A percentile compares a stretch with the other conserved stretches of the same genome.
Conservation (phyloP, 37 sponge, comb jelly and placozoan species). For the Chondrosia reniformis region DNA sequence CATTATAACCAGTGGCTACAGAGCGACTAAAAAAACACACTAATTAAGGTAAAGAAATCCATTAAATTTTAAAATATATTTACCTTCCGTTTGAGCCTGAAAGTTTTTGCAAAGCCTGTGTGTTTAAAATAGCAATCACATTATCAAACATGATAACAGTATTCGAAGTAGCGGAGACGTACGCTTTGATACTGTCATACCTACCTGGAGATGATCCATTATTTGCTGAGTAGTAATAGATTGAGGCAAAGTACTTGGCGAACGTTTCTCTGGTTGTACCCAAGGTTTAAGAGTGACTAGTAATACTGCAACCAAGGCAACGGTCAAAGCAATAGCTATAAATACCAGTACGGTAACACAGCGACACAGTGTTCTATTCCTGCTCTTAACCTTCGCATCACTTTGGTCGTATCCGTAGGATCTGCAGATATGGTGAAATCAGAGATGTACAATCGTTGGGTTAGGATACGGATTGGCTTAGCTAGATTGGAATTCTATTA, state of each 20-base stretch:
- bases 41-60: too few species aligned
- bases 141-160: too few species aligned
- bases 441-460: too few species aligned
- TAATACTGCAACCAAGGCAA: neutral
- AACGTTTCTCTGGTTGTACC: neutral
- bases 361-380: neutral
- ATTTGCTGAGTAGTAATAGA: conserved; percentile 23
- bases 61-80: too few species aligned
- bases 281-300: conserved; percentile 10
- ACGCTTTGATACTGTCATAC: too few species aligned
- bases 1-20: conserved; percentile 59
- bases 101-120: too few species aligned
- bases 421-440: neutral
- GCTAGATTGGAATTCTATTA: too few species aligned
- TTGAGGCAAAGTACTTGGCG: neutral
- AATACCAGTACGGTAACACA: neutral
- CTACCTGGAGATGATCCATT: conserved; percentile 41
- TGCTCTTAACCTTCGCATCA: neutral
- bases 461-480: too few species aligned
- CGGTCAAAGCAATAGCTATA: neutral
- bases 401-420: neutral
- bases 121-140: too few species aligned
- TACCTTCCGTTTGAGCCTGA: too few species aligned
- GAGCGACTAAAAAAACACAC: conserved; percentile 59
- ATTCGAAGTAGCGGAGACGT: too few species aligned